Base-by-base conservation (phyloP, 2,888 invertebrate species). In the Stegana nigrithorax region DNA sequence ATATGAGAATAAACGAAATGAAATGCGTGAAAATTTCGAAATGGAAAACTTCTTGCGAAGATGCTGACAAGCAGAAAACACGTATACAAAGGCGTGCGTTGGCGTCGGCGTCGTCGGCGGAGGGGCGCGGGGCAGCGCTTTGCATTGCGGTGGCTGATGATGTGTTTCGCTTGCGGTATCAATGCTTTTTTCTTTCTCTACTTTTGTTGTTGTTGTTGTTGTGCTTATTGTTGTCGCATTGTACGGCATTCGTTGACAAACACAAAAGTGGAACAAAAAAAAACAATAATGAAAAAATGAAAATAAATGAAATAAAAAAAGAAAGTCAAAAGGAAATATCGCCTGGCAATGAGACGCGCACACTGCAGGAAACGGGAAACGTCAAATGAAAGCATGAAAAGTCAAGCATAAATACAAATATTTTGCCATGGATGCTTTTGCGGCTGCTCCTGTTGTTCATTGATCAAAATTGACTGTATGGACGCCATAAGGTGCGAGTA, bases 401-500 rank as follows among this genome's bases (percentile, higher is more conserved):
- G 19, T 17, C 12, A 53, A 14, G 19, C 19, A 32, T 10, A 27
- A 53, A 12, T 8, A 29, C 19, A 17, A n/a, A n/a, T n/a, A n/a
- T n/a, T n/a, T n/a, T n/a, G n/a, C n/a, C n/a, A n/a, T n/a, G n/a
- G n/a, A n/a, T n/a, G n/a, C n/a, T n/a, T n/a, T n/a, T n/a, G n/a
- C n/a, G n/a, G 72, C 75, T 73, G 77, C 67, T 71, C 77, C 73
- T 64, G 73, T 69, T 78, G 72, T 76, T 75, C 77, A 75, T 76
- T 74, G 78, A 64, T 65, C 75, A 74, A 78, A 75, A 78, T 75
- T 75, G 76, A 76, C 75, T 78, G 71, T 74, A 32, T 42, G 42
- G 51, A n/a, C n/a, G n/a, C n/a, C n/a, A n/a, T n/a, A n/a, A n/a
- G n/a, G n/a, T n/a, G n/a, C n/a, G n/a, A n/a, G n/a, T n/a, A n/a